Base-by-base conservation (phyloP, 2,797 vertebrate species). In the Arnoldichthys spilopterus region DNA sequence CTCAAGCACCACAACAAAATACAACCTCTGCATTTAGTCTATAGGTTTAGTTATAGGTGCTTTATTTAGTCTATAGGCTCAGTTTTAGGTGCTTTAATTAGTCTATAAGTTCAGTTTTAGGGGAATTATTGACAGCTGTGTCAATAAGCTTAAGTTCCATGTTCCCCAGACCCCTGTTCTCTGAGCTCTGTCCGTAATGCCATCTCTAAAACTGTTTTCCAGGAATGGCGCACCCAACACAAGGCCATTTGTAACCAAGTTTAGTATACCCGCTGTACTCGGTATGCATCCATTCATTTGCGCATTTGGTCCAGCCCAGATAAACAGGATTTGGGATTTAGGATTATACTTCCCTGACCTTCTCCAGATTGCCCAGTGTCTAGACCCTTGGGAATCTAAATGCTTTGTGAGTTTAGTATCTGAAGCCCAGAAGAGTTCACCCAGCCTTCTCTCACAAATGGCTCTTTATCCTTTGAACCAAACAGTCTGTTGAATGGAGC, bases 271-370 rank as follows among this genome's bases (percentile, higher is more conserved):
- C 24, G 1, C 26, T 58, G 28, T 22, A 49, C 47, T 72, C 18
- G 0, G 40, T 68, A 54, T 26, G n/a, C 61, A 49, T 77, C 69
- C 28, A 18, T 77, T 71, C 87, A 88, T 91, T 88, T 88, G 86
- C 83, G 83, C 88, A 88, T 91, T 91, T 88, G 86, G 84, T 89
- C 81, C 84, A 86, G 88, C 88, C 40, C 72, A 89, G 91, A 93
- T 93, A 92, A 93, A 92, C 88, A 87, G 91, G 93, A 93, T 93
- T 93, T 93, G 85, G 85, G 87, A 90, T 90, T 84, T 88, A 86
- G 86, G 92, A 94, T 92, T 94, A 93, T 87, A 82, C 69, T 81
- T 81, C 80, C 3, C 69, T 72, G 78, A 85, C 84, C 85, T 85
- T 82, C 74, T 82, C 79, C 79, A 82, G 82, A 83, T 85, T 85